Conservation (phyloP, 2,888 invertebrate genomes). For the Apoda limacodes region DNA sequence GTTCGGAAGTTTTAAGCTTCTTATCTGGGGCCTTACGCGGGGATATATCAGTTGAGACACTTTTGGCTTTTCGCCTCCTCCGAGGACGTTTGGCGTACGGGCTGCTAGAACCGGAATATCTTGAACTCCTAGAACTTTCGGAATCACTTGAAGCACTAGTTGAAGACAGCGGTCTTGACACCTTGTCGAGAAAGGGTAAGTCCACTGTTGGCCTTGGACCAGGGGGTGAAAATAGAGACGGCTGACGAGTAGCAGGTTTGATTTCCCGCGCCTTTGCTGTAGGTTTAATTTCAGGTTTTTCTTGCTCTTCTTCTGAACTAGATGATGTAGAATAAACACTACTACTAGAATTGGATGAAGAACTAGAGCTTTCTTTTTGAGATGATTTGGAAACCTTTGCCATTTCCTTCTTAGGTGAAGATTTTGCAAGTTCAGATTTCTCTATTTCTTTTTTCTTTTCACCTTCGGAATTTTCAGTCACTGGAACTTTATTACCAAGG, state of each 20-base stretch:
- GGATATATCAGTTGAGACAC: slow-evolving; percentile 44
- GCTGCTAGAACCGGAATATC: slow-evolving; percentile 47
- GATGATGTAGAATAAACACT: slow-evolving; percentile 71
- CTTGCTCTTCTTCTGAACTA: slow-evolving; percentile 72
- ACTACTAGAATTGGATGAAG: slow-evolving; percentile 66
- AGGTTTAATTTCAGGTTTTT: slow-evolving; percentile 45
- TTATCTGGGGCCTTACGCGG: slow-evolving; percentile 78
- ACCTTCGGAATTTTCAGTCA: slow-evolving; percentile 37
- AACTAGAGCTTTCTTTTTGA: slow-evolving; percentile 56
- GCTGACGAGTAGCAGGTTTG: slow-evolving; percentile 41
- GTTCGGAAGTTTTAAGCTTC: slow-evolving; percentile 88
- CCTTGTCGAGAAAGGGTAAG: slow-evolving; percentile 86
- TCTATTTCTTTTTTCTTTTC: slow-evolving; percentile 52
- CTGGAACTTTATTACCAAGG: slow-evolving; percentile 67
- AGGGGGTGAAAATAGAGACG: slow-evolving; percentile 56
- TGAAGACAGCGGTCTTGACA: slow-evolving; percentile 75
- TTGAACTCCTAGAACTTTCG: slow-evolving; percentile 58
- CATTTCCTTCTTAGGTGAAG: slow-evolving; percentile 59
- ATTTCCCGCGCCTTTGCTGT: slow-evolving; percentile 56
- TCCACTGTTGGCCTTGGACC: slow-evolving; percentile 70
- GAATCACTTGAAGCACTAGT: slow-evolving; percentile 73
- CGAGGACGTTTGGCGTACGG: slow-evolving; percentile 55
- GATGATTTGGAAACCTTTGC: slow-evolving; percentile 36
- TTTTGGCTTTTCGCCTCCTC: slow-evolving; percentile 49
- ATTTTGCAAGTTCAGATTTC: slow-evolving; percentile 35